phyloP scores from a whole-genome alignment of 2,888 invertebrate species.

The Pecten maximus region DNA sequence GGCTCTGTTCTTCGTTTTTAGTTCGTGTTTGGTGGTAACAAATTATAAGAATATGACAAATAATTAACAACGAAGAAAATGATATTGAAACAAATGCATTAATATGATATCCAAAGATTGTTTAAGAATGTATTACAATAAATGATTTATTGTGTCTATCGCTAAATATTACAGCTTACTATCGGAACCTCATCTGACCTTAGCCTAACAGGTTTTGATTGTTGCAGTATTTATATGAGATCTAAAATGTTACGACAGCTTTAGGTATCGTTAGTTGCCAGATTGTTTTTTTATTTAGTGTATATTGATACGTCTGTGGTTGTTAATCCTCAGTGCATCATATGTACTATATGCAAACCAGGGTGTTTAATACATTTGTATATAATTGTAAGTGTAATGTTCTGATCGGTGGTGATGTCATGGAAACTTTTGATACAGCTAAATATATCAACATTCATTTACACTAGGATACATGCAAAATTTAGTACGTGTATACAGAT shows the following conservation, averaged over 20 bases:
- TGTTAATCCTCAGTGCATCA: not conserved
- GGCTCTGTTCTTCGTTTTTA: not conserved
- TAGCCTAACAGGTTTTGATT: not conserved
- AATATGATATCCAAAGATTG: not conserved
- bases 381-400: not conserved
- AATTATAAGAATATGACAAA: not conserved
- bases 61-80: not conserved
- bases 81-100: not conserved
- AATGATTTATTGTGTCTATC: not conserved
- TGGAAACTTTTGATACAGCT: not conserved
- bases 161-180: not conserved
- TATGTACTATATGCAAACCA: conserved; percentile 13
- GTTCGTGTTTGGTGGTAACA: not conserved
- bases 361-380: not conserved
- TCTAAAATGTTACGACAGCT: not conserved
- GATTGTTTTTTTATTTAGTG: not conserved
- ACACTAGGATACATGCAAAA: not conserved
- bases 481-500: not conserved
- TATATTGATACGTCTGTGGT: not conserved
- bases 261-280: not conserved
- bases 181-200: not conserved
- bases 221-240: not conserved
- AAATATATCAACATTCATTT: not conserved
- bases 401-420: not conserved
- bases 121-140: not conserved